Conservation (phyloP, 2,113 vertebrate species). For the Mus pahari region DNA sequence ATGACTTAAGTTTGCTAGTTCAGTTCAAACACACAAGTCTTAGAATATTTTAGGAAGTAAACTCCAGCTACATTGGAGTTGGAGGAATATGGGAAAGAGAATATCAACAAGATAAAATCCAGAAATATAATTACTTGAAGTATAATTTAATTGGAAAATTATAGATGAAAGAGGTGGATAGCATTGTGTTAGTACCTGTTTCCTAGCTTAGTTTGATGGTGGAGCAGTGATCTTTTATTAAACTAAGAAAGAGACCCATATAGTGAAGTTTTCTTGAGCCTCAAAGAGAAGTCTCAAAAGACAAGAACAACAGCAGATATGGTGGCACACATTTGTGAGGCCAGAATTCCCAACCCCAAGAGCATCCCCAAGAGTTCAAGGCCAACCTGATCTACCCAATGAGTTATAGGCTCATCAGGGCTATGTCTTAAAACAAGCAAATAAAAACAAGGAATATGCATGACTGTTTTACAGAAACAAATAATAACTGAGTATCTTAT, state of each 20-base stretch:
- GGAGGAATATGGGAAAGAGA: background rate
- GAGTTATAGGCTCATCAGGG: background rate
- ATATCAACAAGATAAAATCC: constrained; percentile 3
- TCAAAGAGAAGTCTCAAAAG: background rate
- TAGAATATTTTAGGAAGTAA: constrained; percentile 35
- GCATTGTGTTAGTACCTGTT: constrained; percentile 18
- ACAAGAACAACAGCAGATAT: background rate
- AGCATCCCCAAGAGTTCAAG: background rate
- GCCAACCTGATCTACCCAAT: background rate
- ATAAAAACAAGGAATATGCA: background rate
- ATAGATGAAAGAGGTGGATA: constrained; percentile 1
- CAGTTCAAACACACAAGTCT: constrained; percentile 10
- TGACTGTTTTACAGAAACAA: constrained; percentile 51
- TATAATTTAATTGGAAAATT: constrained; percentile 65
- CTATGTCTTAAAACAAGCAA: background rate
- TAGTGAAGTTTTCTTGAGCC: background rate
- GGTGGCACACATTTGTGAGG: background rate
- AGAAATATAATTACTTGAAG: constrained; percentile 36
- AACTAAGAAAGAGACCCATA: constrained; percentile 30
- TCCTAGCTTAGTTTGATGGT: constrained; percentile 16
- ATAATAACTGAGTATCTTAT: constrained; percentile 12
- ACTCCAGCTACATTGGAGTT: background rate
- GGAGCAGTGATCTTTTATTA: constrained; percentile 19
- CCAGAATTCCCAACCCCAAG: background rate
- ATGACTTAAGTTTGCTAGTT: background rate